Conservation (phyloP, 2,113 vertebrate genomes). For the Gallinago jamesoni region DNA sequence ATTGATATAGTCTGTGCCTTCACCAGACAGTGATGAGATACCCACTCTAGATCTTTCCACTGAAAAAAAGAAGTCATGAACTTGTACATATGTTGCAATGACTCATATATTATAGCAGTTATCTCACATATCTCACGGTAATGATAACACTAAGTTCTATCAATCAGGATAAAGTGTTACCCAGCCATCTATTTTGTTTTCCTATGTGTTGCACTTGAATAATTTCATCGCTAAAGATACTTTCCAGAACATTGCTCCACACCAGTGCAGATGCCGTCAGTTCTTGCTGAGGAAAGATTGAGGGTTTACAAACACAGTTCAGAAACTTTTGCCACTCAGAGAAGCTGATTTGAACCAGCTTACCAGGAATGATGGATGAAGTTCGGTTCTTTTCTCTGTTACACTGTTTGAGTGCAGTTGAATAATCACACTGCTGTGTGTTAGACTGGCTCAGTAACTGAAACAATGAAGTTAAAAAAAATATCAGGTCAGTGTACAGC, state of each 20-base stretch:
- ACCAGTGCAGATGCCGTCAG: background rate
- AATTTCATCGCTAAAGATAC: background rate
- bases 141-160: background rate
- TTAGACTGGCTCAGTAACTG: slow-evolving; percentile 86
- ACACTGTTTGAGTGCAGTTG: slow-evolving; percentile 83
- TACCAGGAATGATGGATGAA: slow-evolving; percentile 88
- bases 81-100: background rate
- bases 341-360: background rate
- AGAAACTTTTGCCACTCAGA: background rate
- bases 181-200: background rate
- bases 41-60: slow-evolving; percentile 88
- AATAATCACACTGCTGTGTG: slow-evolving; percentile 82
- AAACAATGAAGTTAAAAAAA: slow-evolving; percentile 2
- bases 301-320: background rate
- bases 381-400: slow-evolving; percentile 89
- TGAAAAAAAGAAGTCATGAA: slow-evolving; percentile 66
- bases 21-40: slow-evolving; percentile 79
- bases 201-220: background rate
- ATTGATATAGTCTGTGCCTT: slow-evolving; percentile 91
- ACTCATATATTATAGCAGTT: background rate
- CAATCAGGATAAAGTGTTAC: background rate
- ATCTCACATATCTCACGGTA: background rate
- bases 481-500: background rate
- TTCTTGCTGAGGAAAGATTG: background rate
- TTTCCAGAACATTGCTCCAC: background rate